phyloP scores from a whole-genome alignment of 2,113 vertebrate genomes.

The Brachionichthys hirsutus region DNA sequence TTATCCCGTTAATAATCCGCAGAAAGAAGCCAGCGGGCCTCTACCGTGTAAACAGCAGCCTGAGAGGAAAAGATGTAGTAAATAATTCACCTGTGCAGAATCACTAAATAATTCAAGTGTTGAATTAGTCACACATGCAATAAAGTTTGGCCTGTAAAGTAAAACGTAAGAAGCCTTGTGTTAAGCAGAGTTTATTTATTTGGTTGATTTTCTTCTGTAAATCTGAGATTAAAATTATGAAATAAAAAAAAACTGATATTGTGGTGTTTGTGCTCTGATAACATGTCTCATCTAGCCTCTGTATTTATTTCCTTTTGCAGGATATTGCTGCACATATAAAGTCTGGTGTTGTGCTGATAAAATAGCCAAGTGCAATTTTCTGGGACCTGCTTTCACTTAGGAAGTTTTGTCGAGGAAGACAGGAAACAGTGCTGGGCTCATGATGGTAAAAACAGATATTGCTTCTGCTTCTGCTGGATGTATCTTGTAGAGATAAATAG shows the following conservation, averaged over 20 bases:
- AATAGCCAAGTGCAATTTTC: constrained; percentile 39
- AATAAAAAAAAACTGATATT: too few species aligned
- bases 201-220: constrained; percentile 13
- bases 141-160: constrained; percentile 25
- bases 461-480: constrained; percentile 1
- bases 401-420: constrained; percentile 25
- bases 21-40: constrained; percentile 18
- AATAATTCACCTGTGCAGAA: constrained; percentile 70
- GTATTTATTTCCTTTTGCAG: constrained; percentile 64
- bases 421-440: not conserved
- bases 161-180: constrained; percentile 2
- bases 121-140: constrained; percentile 48
- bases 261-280: constrained; percentile 8
- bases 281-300: constrained; percentile 18
- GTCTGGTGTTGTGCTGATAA: constrained; percentile 42
- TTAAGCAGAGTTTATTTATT: not conserved
- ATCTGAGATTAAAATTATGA: constrained; percentile 25
- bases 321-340: constrained; percentile 53
- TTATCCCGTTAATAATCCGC: constrained; percentile 26
- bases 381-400: constrained; percentile 11
- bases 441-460: constrained; percentile 32
- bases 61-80: constrained; percentile 33
- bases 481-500: constrained; percentile 33
- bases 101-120: constrained; percentile 67
- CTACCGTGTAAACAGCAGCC: constrained; percentile 17